Percentiles rank a stretch among this genome's conserved stretches.
These are phyloP conservation scores for Eurosta solidaginis DNA, from an alignment of 1,140 invertebrate genomes.

Conservation along the genomic window DNA sequence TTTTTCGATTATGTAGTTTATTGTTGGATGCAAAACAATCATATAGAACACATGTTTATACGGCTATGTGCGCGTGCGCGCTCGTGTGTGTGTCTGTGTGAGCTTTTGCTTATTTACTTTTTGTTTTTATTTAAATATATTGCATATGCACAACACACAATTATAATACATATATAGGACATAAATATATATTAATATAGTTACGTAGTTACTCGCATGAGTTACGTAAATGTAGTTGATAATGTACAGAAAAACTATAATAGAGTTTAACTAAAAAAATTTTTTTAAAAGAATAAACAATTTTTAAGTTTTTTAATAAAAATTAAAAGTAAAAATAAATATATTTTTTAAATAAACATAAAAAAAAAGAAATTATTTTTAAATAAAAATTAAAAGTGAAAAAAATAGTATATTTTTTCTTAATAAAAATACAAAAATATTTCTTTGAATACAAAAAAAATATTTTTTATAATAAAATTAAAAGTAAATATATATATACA, in stretches of 20 bases:
- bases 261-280: background rate
- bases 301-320: too few species aligned
- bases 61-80: background rate
- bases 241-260: background rate
- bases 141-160: conserved; percentile 17
- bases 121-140: too few species aligned
- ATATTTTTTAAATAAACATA: background rate
- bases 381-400: too few species aligned
- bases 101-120: background rate
- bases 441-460: too few species aligned
- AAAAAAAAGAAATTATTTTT: background rate
- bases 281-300: too few species aligned
- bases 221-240: too few species aligned
- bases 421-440: too few species aligned
- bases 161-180: conserved; percentile 22
- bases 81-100: background rate
- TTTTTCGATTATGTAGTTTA: conserved; percentile 26
- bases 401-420: too few species aligned
- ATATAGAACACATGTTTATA: conserved; percentile 25
- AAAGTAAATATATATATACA: too few species aligned
- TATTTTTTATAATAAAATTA: too few species aligned
- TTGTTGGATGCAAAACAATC: conserved; percentile 26
- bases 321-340: background rate
- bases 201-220: background rate
- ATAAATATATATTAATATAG: conserved; percentile 13